phyloP scores from a whole-genome alignment of 2,113 vertebrate species.

The Oryctolagus cuniculus region mOryCun1.1 NC_091436.1:4129501-4130000 shows the following conservation, averaged over 20 bases:
- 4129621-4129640: not conserved
- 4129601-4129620: not conserved
- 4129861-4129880: too few relatives aligned
- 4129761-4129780: not conserved
- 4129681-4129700: not conserved
- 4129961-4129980: too few relatives aligned
- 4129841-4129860: not conserved
- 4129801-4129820: not conserved
- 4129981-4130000: too few relatives aligned
- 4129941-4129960: too few relatives aligned
- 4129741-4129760: not conserved
- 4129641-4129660: too few relatives aligned
- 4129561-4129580: not conserved
- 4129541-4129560: not conserved
- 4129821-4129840: not conserved
- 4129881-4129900: too few relatives aligned
- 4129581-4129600: not conserved
- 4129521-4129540: not conserved
- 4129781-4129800: not conserved
- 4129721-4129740: not conserved
- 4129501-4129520: not conserved
- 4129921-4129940: too few relatives aligned
- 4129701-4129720: not conserved
- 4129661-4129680: not conserved
- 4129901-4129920: too few relatives aligned